Conservation (phyloP, 2,113 vertebrate genomes). For the Tupaia tana region DNA sequence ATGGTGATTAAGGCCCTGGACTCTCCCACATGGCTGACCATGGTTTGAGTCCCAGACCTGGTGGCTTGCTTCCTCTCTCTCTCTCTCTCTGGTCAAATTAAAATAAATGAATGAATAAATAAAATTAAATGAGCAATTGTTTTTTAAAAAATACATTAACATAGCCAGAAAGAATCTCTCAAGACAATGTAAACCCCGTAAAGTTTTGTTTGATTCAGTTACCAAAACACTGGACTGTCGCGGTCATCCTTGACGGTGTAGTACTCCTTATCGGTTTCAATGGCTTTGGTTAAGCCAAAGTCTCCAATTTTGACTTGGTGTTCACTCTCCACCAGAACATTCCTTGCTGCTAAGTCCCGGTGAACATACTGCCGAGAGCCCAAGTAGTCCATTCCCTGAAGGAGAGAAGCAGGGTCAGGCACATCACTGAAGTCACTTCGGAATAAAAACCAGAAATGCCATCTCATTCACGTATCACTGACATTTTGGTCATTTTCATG, state of each 20-base stretch:
- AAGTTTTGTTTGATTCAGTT: not conserved
- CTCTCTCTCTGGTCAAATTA: too few species aligned
- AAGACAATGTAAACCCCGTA: not conserved
- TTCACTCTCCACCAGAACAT: conserved; percentile 96
- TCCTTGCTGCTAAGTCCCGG: conserved; percentile 96
- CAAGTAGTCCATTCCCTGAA: conserved; percentile 97
- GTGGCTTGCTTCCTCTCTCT: too few species aligned
- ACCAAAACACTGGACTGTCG: conserved; percentile 99
- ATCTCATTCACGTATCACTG: not conserved
- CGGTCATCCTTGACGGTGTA: conserved; percentile 97
- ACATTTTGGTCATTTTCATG: not conserved
- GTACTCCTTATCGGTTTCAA: conserved; percentile 96
- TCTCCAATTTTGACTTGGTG: conserved; percentile 97
- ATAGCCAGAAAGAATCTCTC: not conserved
- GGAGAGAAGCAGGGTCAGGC: not conserved
- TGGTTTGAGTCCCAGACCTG: too few species aligned
- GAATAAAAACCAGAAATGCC: not conserved
- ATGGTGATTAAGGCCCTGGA: too few species aligned
- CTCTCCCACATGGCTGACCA: too few species aligned
- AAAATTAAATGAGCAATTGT: too few species aligned
- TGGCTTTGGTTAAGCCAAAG: conserved; percentile 97
- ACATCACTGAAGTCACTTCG: not conserved
- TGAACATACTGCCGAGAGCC: conserved; percentile 96
- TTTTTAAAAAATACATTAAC: not conserved
- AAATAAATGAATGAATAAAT: too few species aligned